phyloP scores from a whole-genome alignment of 2,888 invertebrate genomes.

The Eupithecia abbreviata region DNA sequence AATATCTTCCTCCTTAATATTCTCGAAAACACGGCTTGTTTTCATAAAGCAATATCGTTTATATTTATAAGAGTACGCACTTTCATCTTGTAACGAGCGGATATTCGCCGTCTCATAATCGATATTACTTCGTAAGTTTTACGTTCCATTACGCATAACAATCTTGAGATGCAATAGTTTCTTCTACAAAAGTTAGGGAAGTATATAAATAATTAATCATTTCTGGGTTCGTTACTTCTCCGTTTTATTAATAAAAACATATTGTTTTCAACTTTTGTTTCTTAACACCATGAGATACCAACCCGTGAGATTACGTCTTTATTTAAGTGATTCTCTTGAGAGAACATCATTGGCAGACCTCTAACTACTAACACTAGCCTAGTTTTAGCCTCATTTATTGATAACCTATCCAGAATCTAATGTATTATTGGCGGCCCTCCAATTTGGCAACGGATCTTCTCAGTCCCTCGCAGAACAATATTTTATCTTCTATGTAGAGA shows the following conservation, averaged over 20 bases:
- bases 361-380: not conserved
- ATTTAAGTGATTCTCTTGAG: not conserved
- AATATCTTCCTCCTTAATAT: slow-evolving; percentile 10
- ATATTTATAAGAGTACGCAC: slow-evolving; percentile 2
- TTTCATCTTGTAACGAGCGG: slow-evolving; percentile 16
- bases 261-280: not conserved
- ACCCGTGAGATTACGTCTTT: not conserved
- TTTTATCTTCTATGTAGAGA: slow-evolving; percentile 40
- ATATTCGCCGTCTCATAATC: slow-evolving; percentile 4
- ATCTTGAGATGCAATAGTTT: slow-evolving; percentile 32
- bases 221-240: slow-evolving; percentile 47
- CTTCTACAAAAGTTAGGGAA: slow-evolving; percentile 42
- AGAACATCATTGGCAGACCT: not conserved
- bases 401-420: slow-evolving; percentile 42
- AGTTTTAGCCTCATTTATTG: not conserved
- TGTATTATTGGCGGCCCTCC: slow-evolving; percentile 64
- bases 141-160: slow-evolving; percentile 21
- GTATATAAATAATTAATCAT: slow-evolving; percentile 43
- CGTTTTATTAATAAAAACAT: slow-evolving; percentile 23
- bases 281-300: not conserved
- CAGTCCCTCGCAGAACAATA: slow-evolving; percentile 37
- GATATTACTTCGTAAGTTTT: slow-evolving; percentile 21
- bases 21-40: slow-evolving; percentile 13
- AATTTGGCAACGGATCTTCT: slow-evolving; percentile 59
- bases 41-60: slow-evolving; percentile 10